Evolutionary conservation across 2,888 invertebrate genomes (phyloP), one percentile per base, ranked within the genome.

Genomic region (Machimus rusticus): DNA sequence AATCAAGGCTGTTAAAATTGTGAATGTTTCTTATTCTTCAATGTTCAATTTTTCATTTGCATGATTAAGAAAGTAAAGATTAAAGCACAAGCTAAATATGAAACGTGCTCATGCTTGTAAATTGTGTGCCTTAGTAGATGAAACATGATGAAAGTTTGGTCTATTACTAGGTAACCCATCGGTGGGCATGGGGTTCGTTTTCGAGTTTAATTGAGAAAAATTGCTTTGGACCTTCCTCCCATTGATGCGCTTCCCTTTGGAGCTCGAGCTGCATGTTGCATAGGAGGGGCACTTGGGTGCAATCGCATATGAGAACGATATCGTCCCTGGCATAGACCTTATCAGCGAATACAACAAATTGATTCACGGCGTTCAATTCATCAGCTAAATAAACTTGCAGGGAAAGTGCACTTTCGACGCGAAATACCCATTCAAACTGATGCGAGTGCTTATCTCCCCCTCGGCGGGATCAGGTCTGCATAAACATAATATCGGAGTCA

Each of bases 401-500:
- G 51, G 19, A 84, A 39, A 74, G 28, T 46, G 74, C 46, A 9
- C 85, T 23, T 23, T 55, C n/a, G 19, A 31, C 31, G 8, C 31
- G 16, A 57, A 19, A 19, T 12, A n/a, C 66, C 16, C 46, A 85
- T 74, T 74, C 74, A 31, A 74, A 74, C 31, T 43, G 28, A 74
- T 85, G 74, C 4, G 74, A 74, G 85, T 74, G 74, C 85, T 74
- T 85, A 74, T 74, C 85, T 85, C 46, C 85, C 85, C 85, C 23
- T 37, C n/a, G 16, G 34, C 3, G 43, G 34, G 85, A 74, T 74
- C 74, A 74, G 31, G 74, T 39, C 74, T 74, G 31, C 85, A 85
- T 85, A 74, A 85, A 85, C 85, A 85, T 85, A 74, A 85, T 85
- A 85, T 85, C 46, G 34, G 43, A 85, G 74, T 74, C 74, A 85